These are phyloP conservation scores for Plagodis dolabraria DNA, from an alignment of 2,888 invertebrate species.

Conservation along the genomic window DNA sequence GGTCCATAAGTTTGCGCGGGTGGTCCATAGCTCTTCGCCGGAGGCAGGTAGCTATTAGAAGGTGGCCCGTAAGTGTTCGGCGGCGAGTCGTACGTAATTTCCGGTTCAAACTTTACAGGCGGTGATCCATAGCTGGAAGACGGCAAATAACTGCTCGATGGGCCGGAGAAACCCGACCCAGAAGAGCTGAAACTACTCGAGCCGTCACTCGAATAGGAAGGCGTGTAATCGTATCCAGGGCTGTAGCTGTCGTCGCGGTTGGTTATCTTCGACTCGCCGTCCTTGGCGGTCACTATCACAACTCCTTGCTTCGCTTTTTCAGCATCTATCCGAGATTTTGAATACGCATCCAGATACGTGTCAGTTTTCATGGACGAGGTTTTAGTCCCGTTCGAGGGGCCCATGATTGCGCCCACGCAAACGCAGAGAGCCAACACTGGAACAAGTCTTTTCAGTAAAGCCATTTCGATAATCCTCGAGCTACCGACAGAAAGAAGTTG, in stretches of 20 bases:
- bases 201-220: slow-evolving; percentile 63
- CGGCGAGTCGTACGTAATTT: slow-evolving; percentile 60
- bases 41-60: slow-evolving; percentile 59
- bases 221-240: slow-evolving; percentile 74
- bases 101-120: slow-evolving; percentile 65
- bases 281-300: slow-evolving; percentile 75
- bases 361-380: slow-evolving; percentile 71
- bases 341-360: slow-evolving; percentile 87
- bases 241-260: slow-evolving; percentile 76
- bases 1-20: slow-evolving; percentile 66
- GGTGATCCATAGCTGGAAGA: slow-evolving; percentile 62
- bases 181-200: slow-evolving; percentile 65
- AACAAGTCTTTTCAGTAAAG: slow-evolving; percentile 53
- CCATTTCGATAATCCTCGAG: slow-evolving; percentile 63
- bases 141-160: slow-evolving; percentile 55
- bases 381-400: slow-evolving; percentile 69
- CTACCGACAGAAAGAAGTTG: slow-evolving; percentile 68
- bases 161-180: slow-evolving; percentile 48
- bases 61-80: slow-evolving; percentile 70
- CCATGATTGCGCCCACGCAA: slow-evolving; percentile 69
- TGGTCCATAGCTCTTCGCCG: slow-evolving; percentile 65
- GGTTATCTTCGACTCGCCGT: slow-evolving; percentile 77
- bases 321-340: slow-evolving; percentile 81
- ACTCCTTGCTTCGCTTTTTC: slow-evolving; percentile 76
- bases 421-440: slow-evolving; percentile 58